These are phyloP conservation scores for Pachypanchax playfairii DNA, from an alignment of 2,113 vertebrate species.

Conservation along the genomic window DNA sequence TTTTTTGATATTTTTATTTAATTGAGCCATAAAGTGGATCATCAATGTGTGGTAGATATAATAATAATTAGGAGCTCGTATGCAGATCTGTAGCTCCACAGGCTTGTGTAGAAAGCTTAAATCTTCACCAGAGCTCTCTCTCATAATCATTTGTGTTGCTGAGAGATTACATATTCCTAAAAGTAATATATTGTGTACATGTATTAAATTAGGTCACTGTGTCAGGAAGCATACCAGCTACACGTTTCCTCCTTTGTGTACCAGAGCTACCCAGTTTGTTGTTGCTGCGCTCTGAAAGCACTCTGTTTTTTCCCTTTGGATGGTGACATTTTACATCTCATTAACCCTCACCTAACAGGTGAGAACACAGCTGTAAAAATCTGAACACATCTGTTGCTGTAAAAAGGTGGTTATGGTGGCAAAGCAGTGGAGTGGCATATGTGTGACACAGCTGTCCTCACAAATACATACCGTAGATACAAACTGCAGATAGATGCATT, in stretches of 20 bases:
- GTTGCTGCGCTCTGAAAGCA: conserved; percentile 28
- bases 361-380: conserved; percentile 72
- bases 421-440: conserved; percentile 20
- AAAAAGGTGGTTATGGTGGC: conserved; percentile 22
- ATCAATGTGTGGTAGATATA: conserved; percentile 6
- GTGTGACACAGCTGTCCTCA: conserved; percentile 63
- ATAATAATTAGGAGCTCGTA: not conserved
- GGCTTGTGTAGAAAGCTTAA: not conserved
- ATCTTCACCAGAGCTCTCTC: not conserved
- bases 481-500: not conserved
- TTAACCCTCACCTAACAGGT: conserved; percentile 71
- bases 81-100: not conserved
- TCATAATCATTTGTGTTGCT: conserved; percentile 4
- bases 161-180: conserved; percentile 28
- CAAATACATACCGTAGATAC: conserved; percentile 17
- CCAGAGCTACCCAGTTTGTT: not conserved
- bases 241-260: conserved; percentile 34
- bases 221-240: conserved; percentile 26
- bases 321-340: conserved; percentile 58
- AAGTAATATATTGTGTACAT: conserved; percentile 8
- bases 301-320: conserved; percentile 12
- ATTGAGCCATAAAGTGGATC: no score
- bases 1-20: no score
- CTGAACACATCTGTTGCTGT: conserved; percentile 65
- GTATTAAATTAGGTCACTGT: conserved; percentile 58